These are phyloP conservation scores for Rostratula benghalensis DNA, from an alignment of 2,113 vertebrate genomes.

Conservation along the genomic window DNA sequence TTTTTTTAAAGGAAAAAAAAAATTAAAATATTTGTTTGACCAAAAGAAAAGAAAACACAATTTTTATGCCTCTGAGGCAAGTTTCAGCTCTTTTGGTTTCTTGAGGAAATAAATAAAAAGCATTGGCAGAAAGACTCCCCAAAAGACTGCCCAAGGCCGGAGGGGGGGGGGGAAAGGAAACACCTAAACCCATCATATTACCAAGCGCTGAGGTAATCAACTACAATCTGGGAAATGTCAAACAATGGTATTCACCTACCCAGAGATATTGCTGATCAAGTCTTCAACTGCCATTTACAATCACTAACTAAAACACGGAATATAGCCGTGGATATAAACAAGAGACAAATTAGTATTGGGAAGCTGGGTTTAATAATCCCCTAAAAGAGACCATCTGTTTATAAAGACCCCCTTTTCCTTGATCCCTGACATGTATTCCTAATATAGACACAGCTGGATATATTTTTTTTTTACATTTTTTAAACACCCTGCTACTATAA, in stretches of 20 bases:
- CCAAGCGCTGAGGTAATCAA: slow-evolving; percentile 56
- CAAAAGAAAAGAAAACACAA: not conserved
- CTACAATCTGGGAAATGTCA: slow-evolving; percentile 73
- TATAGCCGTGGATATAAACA: slow-evolving; percentile 60
- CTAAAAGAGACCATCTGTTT: slow-evolving; percentile 71
- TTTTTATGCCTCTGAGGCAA: not conserved
- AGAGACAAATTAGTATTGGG: slow-evolving; percentile 66
- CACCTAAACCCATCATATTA: slow-evolving; percentile 58
- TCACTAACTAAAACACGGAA: slow-evolving; percentile 65
- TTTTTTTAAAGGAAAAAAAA: not conserved
- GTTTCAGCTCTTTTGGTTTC: not conserved
- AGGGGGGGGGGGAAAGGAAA: slow-evolving; percentile 26
- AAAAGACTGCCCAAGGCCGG: slow-evolving; percentile 20
- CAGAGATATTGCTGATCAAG: slow-evolving; percentile 60
- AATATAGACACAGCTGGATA: slow-evolving; percentile 42
- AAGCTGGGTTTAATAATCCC: slow-evolving; percentile 69
- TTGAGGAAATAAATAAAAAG: slow-evolving; percentile 16
- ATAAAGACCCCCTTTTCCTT: slow-evolving; percentile 53
- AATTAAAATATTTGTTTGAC: not conserved
- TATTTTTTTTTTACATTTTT: not conserved
- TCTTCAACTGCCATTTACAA: slow-evolving; percentile 68
- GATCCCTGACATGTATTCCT: slow-evolving; percentile 52
- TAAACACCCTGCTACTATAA: slow-evolving; percentile 50
- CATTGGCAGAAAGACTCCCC: not conserved
- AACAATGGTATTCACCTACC: slow-evolving; percentile 60